A percentile compares a stretch with the other conserved stretches of the same genome.
Conservation (phyloP, 2,113 vertebrate species). For the Ardeotis arabs region DNA sequence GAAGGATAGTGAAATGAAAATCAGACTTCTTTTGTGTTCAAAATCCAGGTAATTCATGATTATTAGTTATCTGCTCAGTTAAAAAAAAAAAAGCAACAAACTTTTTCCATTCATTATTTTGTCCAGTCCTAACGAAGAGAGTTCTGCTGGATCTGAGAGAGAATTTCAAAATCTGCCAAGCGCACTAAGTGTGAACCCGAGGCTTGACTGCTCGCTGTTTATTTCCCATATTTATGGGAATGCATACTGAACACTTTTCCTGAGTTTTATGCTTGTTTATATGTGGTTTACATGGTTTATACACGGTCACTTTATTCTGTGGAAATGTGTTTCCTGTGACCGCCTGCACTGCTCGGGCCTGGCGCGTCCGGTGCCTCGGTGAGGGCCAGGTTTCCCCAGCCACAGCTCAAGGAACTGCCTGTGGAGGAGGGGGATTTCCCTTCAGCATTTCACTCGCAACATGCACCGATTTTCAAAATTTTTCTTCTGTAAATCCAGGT, state of each 20-base stretch:
- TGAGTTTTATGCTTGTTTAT: neutral
- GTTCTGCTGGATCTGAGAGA: neutral
- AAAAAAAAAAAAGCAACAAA: neutral
- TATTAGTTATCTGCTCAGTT: neutral
- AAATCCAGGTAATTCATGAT: neutral
- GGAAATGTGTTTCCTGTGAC: accelerated
- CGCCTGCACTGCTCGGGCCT: accelerated
- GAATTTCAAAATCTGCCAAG: neutral
- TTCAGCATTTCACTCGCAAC: too few species aligned
- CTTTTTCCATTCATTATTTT: neutral
- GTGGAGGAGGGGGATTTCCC: too few species aligned
- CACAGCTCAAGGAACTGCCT: too few species aligned
- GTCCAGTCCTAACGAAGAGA: neutral
- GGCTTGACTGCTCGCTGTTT: neutral
- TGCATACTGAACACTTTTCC: too few species aligned
- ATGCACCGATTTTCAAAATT: too few species aligned
- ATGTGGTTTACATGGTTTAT: neutral
- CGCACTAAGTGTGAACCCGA: too few species aligned
- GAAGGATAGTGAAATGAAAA: neutral
- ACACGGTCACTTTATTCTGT: too few species aligned
- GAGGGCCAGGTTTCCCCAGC: too few species aligned
- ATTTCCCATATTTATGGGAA: neutral
- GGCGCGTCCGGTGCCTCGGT: neutral
- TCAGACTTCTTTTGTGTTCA: neutral
- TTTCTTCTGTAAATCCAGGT: too few species aligned